phyloP scores from a whole-genome alignment of 2,113 vertebrate genomes.

The Uropsilus gracilis region DNA sequence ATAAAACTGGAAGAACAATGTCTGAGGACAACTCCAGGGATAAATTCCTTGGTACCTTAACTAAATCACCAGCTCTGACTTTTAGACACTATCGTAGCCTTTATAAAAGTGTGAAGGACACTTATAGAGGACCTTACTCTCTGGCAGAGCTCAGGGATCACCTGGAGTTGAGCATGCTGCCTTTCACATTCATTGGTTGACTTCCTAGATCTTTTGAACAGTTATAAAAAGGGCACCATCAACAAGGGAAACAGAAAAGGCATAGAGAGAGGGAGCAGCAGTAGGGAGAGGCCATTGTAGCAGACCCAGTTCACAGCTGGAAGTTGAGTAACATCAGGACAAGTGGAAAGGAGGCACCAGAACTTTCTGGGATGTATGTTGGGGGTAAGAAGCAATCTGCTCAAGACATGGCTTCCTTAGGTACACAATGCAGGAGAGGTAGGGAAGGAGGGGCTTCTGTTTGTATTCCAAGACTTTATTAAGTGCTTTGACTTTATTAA shows the following conservation, averaged over 20 bases:
- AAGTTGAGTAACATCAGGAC: background rate
- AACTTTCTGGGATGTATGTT: background rate
- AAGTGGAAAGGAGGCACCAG: background rate
- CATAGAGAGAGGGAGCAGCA: background rate
- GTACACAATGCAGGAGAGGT: too few species aligned
- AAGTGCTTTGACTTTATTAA: too few species aligned
- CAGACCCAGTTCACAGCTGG: background rate
- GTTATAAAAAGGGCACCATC: background rate
- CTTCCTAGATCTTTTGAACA: background rate
- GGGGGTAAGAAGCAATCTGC: background rate
- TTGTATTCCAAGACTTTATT: too few species aligned
- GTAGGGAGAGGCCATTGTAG: background rate
- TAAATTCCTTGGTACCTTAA: background rate
- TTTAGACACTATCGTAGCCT: background rate
- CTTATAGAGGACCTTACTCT: background rate
- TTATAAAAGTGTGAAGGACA: fast-evolving
- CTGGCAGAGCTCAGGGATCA: background rate
- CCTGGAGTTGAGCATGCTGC: background rate
- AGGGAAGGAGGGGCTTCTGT: background rate
- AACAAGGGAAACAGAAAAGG: background rate
- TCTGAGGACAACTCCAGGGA: too few species aligned
- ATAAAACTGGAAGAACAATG: background rate
- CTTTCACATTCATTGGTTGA: background rate
- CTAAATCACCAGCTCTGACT: background rate
- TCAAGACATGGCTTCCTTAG: too few species aligned